These are phyloP conservation scores for Loripinus fragilis DNA, from an alignment of 2,888 invertebrate species.

Conservation along the genomic window DNA sequence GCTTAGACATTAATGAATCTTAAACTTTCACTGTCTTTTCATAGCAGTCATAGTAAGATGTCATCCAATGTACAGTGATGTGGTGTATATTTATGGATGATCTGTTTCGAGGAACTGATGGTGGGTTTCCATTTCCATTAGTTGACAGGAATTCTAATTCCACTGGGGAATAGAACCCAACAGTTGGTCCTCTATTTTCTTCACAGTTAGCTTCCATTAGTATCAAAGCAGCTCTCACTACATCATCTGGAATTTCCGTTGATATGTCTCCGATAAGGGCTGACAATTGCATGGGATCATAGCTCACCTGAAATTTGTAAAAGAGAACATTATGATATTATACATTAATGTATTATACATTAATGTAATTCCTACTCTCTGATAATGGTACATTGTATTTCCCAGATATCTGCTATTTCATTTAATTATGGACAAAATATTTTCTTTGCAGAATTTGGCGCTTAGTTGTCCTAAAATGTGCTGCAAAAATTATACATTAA, in stretches of 20 bases:
- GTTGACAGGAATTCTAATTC: not conserved
- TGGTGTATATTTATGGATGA: slow-evolving; percentile 2
- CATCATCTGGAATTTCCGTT: not conserved
- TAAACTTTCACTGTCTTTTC: slow-evolving; percentile 8
- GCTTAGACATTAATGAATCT: slow-evolving; percentile 7
- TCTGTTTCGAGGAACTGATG: no score
- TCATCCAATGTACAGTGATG: slow-evolving; percentile 24
- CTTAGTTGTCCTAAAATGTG: no score
- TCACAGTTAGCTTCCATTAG: not conserved
- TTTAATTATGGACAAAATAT: no score
- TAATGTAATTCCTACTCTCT: no score
- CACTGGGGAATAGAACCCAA: not conserved
- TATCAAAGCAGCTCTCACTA: not conserved
- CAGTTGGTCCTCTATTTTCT: not conserved
- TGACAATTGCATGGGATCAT: not conserved
- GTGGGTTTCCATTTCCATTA: no score
- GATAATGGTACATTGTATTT: no score
- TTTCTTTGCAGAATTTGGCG: no score
- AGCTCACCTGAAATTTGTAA: not conserved
- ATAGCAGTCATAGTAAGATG: slow-evolving; percentile 15
- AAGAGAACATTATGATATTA: no score
- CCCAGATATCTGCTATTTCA: no score
- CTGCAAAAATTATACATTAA: no score
- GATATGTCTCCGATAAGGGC: not conserved
- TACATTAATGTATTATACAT: no score